These are phyloP conservation scores for Cololabis saira DNA, from an alignment of 2,113 vertebrate species.

Conservation along the genomic window DNA sequence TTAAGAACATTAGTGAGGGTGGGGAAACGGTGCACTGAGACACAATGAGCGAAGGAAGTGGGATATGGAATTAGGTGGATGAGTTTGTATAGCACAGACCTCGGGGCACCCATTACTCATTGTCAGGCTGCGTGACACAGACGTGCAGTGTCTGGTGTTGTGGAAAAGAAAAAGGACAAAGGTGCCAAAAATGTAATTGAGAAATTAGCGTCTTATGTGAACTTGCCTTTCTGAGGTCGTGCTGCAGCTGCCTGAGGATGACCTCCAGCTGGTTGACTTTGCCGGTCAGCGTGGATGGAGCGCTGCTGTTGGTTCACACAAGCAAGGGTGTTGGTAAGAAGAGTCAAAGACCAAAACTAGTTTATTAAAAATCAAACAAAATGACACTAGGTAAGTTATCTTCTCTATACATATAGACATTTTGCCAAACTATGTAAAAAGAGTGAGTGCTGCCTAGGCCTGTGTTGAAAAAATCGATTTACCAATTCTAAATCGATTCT, in stretches of 20 bases:
- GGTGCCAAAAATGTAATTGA: slow-evolving; percentile 8
- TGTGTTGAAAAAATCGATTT: too few species aligned
- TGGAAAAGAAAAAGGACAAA: slow-evolving; percentile 6
- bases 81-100: slow-evolving; percentile 59
- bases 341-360: background rate
- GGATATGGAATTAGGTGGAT: slow-evolving; percentile 72
- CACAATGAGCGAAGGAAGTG: slow-evolving; percentile 71
- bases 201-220: background rate
- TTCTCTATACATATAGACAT: background rate
- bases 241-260: slow-evolving; percentile 93
- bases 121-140: slow-evolving; percentile 38
- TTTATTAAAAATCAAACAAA: background rate
- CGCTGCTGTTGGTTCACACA: slow-evolving; percentile 57
- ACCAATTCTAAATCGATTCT: too few species aligned
- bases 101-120: slow-evolving; percentile 51
- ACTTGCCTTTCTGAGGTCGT: slow-evolving; percentile 92
- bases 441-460: too few species aligned
- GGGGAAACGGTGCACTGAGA: slow-evolving; percentile 48
- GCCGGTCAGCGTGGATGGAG: slow-evolving; percentile 90
- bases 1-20: slow-evolving; percentile 57
- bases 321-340: background rate
- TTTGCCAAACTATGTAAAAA: background rate
- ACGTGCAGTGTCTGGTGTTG: slow-evolving; percentile 20
- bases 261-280: slow-evolving; percentile 98
- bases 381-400: background rate